Base-by-base conservation (phyloP, 2,797 vertebrate genomes). In the Neomorphus geoffroyi region DNA sequence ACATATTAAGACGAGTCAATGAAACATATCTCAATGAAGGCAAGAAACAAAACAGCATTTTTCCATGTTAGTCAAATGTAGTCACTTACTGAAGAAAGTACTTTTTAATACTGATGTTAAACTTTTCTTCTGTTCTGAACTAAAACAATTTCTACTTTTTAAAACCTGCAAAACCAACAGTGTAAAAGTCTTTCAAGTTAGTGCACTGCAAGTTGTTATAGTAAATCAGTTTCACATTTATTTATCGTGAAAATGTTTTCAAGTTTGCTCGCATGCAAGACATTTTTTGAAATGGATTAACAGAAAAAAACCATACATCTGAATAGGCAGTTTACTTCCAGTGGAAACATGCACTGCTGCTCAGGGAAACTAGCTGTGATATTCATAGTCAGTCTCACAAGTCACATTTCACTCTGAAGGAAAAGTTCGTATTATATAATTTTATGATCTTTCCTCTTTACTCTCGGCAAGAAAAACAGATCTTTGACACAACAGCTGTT, bases 1-100 rank as follows among this genome's bases (percentile, higher is more conserved):
- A 75, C 80, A 90, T 43, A 69, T 45, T 82, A 77, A 92, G 79
- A 93, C 32, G 43, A 92, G n/a, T 87, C 81, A 95, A 90, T 60
- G 53, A 94, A 92, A 95, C 61, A 66, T 78, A 86, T 92, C 71
- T 93, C 69, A 90, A 27, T 56, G 87, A 96, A 58, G 37, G 45
- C 81, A 96, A 86, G 80, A 94, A 93, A 95, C 46, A 90, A 88
- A 89, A 65, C 0, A 94, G 77, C 73, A 88, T 87, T 96, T 97
- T 95, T 88, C 73, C 88, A 90, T 22, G 73, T 91, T 86, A 96
- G 86, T 94, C 86, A 97, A 96, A 97, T 73, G 80, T 91, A 94
- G 70, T 94, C 94, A 96, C 94, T 95, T 96, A 94, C 82, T 96
- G 83, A 93, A 92, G 66, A 93, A 95, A 95, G 84, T 67, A 86